Evolutionary conservation across 2,113 vertebrate genomes (phyloP), one percentile per base, ranked within the genome.

Genomic region (Lasiurus borealis): DNA sequence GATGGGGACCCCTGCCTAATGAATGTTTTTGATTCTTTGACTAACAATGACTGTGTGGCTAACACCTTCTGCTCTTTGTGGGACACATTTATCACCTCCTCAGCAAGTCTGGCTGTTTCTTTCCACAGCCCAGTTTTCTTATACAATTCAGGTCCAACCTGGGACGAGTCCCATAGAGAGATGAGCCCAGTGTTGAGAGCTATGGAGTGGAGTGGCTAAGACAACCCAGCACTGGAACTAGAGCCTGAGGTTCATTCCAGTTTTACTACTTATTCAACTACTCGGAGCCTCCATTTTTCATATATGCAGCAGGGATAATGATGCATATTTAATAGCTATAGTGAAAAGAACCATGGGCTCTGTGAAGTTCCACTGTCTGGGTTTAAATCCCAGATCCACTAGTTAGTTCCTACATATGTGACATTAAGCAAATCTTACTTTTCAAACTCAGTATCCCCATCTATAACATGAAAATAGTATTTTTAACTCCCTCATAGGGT

Each of bases 331-430:
- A 46, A 88, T 25, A 36, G 46, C 40, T 48, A 85, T 10, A 48
- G 21, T n/a, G 50, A 71, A 57, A 66, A 46, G 21, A 78, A 52
- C 15, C 11, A 64, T 6, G 5, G 19, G 21, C 8, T 92, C 36
- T 92, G 13, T 36, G 44, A 85, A 54, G 29, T 52, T 52, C 34
- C 25, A 23, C 9, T 31, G 25, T 2, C 40, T 64, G 29, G 16
- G 44, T 83, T 77, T 77, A 91, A 88, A 57, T 82, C 62, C 52
- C n/a, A 72, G 92, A 78, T 78, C 31, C 18, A 77, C 50, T 52
- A 59, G 50, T 90, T 62, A 71, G 59, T 71, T 77, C 21, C 9
- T 52, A 34, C 27, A 15, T 25, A 19, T 36, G 29, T 36, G 36
- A 27, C 19, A 71, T 54, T 62, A 71, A 44, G 10, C 12, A 54